Conservation (phyloP, 2,113 vertebrate genomes). For the Edolisoma coerulescens region DNA sequence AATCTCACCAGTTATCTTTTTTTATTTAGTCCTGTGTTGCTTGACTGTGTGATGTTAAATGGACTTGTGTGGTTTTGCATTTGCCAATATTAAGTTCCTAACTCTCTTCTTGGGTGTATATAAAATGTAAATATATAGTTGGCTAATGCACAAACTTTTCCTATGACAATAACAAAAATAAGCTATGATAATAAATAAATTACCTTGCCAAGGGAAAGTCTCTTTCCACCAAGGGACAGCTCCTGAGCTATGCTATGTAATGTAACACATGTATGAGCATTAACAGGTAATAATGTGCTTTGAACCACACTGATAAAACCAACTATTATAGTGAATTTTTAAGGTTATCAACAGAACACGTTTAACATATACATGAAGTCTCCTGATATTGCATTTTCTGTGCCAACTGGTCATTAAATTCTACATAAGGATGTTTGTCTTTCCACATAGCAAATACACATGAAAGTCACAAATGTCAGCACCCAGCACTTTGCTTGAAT, state of each 20-base stretch:
- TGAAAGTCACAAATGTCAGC: neutral
- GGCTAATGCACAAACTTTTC: neutral
- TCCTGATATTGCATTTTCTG: neutral
- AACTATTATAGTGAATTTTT: neutral
- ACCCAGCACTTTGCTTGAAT: neutral
- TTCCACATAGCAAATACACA: neutral
- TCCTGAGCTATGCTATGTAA: neutral
- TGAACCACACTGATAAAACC: neutral
- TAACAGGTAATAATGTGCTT: neutral
- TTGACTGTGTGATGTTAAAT: neutral
- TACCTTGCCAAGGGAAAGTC: neutral
- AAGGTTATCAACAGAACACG: fast-evolving
- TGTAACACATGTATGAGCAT: no score
- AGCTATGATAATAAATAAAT: neutral
- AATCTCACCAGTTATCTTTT: neutral
- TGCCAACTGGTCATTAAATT: neutral
- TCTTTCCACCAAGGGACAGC: neutral
- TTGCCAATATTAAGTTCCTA: neutral
- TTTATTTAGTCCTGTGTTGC: neutral
- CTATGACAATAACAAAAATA: neutral
- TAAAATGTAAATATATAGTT: neutral
- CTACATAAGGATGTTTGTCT: neutral
- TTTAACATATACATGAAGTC: neutral
- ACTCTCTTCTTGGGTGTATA: neutral
- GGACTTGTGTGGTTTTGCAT: neutral